Evolutionary conservation across 2,797 vertebrate species (phyloP).

Genomic region (Bovichtus variegatus): DNA sequence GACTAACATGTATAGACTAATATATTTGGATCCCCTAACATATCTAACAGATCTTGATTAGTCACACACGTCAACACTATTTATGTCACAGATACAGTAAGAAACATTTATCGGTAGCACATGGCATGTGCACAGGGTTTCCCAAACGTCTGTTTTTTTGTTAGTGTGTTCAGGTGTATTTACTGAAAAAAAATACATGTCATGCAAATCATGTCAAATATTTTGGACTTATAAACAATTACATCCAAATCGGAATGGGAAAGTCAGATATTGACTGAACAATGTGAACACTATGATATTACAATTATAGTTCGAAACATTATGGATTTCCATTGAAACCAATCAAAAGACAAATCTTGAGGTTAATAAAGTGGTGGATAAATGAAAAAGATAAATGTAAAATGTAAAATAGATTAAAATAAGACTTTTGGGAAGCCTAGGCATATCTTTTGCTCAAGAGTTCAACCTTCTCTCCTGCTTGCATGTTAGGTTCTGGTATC

Average conservation of each 20-base stretch:
- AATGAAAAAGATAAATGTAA: not conserved
- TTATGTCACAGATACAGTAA: conserved; percentile 56
- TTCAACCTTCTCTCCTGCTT: conserved; percentile 31
- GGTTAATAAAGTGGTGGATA: not conserved
- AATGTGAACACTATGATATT: conserved; percentile 18
- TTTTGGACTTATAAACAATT: not conserved
- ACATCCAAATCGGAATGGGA: not conserved
- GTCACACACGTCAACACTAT: conserved; percentile 63
- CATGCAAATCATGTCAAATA: not conserved
- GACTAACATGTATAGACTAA: conserved; percentile 81
- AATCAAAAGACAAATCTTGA: not conserved
- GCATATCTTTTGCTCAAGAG: conserved; percentile 6
- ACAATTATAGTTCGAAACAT: not conserved
- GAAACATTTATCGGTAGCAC: conserved; percentile 49
- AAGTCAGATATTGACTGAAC: not conserved
- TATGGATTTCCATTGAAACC: conserved; percentile 25
- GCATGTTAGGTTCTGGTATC: conserved; percentile 54
- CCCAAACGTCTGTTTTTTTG: conserved; percentile 10
- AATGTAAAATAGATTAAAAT: not conserved
- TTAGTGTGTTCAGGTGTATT: not conserved
- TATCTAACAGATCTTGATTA: conserved; percentile 70
- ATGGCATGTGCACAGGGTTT: conserved; percentile 21
- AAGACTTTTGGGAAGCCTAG: conserved; percentile 17
- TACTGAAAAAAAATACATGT: not conserved
- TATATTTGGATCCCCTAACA: conserved; percentile 82